Evolutionary conservation across 2,888 invertebrate genomes (phyloP), one percentile per base, ranked within the genome.

Genomic region (Hypolimnas misippus): DNA sequence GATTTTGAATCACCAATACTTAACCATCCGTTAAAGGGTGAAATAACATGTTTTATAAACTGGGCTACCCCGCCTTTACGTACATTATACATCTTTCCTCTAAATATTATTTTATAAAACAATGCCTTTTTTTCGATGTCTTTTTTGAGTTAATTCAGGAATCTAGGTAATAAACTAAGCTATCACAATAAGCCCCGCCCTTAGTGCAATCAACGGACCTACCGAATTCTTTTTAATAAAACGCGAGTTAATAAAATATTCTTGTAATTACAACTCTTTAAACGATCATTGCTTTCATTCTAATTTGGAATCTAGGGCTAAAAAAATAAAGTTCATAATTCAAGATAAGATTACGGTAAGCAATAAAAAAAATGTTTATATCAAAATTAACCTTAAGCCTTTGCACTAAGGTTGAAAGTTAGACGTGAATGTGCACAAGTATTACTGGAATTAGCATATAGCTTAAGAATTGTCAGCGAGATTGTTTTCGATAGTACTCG

Each of bases 401-500:
- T 29, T 2, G 14, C 7, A 0, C 6, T 29, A 29, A 7, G 49
- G 49, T 25, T 49, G 6, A 49, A 49, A 49, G 4, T 49, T n/a
- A 49, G 25, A 7, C 14, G 25, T 14, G 7, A 14, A 19, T 3
- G 14, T 49, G 29, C n/a, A 14, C 14, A 35, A 57, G 35, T 49
- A 38, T 49, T 17, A 46, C 44, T 21, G 25, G 38, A 31, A 53
- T 53, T 44, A 52, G 51, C 42, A 57, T 52, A 54, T 51, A 44
- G 54, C 46, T 60, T 57, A 57, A 56, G 56, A 57, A 64, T 64
- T 49, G 57, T 57, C 16, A 38, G 53, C 60, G 64, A 64, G 64
- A 64, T 64, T 64, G 60, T 60, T 64, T 60, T 60, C 52, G 64
- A 64, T 60, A 53, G 64, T 53, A 46, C 60, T 63, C 50, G 25